Evolutionary conservation across 2,888 invertebrate genomes (phyloP), one percentile per base, ranked within the genome.

Genomic region (Congeria kusceri): DNA sequence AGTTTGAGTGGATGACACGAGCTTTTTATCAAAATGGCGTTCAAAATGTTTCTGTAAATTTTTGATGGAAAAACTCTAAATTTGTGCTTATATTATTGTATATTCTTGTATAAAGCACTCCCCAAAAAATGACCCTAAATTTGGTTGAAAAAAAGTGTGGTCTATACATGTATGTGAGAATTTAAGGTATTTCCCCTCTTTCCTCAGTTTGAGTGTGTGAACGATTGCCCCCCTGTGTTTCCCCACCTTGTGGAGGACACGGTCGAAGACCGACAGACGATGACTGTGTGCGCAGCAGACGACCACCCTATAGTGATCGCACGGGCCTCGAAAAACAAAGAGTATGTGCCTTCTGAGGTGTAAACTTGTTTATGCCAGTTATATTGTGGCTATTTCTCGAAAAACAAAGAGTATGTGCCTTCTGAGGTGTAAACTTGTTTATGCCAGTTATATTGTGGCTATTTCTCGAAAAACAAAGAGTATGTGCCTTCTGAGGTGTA

Each of bases 201-300:
- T 39, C 81, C 82, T 11, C 85, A 92, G 92, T 98, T 98, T 93
- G 97, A 97, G 87, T 99, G 98, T 93, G 97, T 98, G 0, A 95
- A 96, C 3, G 95, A 94, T 1, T 98, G 98, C 90, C 98, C 98
- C 0, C 92, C 95, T 0, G 46, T 84, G 0, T 66, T 87, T 39
- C 88, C 97, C 0, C 95, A 97, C 91, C 96, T 96, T 92, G 96
- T 96, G 80, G 65, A 80, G 23, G 88, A 89, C 27, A 53, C 63
- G 0, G 64, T 77, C 13, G 67, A 79, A 0, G 80, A 80, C n/a
- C 83, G 80, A 25, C 81, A 81, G 5, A 86, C 85, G n/a, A 77
- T 77, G 57, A 89, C 86, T 0, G 87, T 91, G 2, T 92, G 92
- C 83, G 91, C 88, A 15, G 87, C 87, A 23, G 86, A 79, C 4